Conservation (phyloP, 2,888 invertebrate species). For the Pseudoips prasinana region DNA sequence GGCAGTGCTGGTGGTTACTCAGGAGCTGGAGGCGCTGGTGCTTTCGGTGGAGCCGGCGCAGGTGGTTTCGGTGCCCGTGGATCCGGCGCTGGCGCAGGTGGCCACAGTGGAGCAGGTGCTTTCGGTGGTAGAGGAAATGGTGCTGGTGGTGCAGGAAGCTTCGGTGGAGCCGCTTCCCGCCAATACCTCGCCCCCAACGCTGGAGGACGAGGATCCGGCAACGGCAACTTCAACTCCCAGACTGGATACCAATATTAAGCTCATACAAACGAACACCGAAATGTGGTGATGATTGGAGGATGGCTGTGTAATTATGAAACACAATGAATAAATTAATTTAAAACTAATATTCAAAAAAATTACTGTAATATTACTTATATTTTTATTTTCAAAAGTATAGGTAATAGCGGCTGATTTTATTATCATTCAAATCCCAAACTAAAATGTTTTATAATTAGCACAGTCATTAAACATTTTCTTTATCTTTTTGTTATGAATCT, state of each 20-base stretch:
- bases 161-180: conserved; percentile 60
- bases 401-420: conserved; percentile 5
- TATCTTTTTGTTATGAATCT: conserved; percentile 19
- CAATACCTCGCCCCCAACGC: conserved; percentile 72
- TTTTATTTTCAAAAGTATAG: conserved; percentile 24
- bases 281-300: conserved; percentile 34
- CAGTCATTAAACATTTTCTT: conserved; percentile 22
- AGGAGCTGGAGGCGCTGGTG: conserved; percentile 36
- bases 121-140: conserved; percentile 23
- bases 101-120: conserved; percentile 11
- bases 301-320: conserved; percentile 27
- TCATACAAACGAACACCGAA: conserved; percentile 3
- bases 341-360: conserved; percentile 1
- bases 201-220: conserved; percentile 60
- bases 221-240: conserved; percentile 72
- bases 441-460: conserved; percentile 20
- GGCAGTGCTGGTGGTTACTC: conserved; percentile 15
- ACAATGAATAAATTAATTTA: conserved; percentile 1
- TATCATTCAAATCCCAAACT: conserved; percentile 3
- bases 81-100: conserved; percentile 32
- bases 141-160: conserved; percentile 35
- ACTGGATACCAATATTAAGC: conserved; percentile 70
- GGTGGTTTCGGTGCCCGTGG: conserved; percentile 38
- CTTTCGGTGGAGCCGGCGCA: conserved; percentile 32
- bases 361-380: background rate